phyloP scores from a whole-genome alignment of 2,113 vertebrate species.

The Hyaena hyaena region DNA sequence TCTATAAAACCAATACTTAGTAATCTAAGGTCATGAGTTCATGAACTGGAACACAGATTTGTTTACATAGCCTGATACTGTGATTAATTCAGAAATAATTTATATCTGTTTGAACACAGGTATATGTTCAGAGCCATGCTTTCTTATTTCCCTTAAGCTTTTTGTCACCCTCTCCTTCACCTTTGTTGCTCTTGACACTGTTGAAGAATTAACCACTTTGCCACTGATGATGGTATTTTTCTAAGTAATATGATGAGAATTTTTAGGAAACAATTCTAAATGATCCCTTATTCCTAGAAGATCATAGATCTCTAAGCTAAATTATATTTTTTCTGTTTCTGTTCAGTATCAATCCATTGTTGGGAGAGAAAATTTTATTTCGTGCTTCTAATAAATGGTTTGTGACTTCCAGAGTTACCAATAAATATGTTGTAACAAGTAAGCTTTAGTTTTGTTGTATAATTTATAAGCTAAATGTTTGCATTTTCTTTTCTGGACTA shows the following conservation, averaged over 20 bases:
- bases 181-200: slow-evolving; percentile 38
- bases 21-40: neutral
- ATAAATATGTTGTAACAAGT: slow-evolving; percentile 35
- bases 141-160: slow-evolving; percentile 26
- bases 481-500: slow-evolving; percentile 64
- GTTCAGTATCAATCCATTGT: neutral
- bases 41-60: neutral
- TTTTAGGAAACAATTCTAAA: slow-evolving; percentile 25
- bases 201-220: slow-evolving; percentile 21
- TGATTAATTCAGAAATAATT: slow-evolving; percentile 54
- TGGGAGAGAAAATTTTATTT: slow-evolving; percentile 33
- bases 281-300: neutral
- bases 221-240: neutral
- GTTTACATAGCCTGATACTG: neutral
- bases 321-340: slow-evolving; percentile 37
- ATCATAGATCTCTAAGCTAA: neutral
- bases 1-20: slow-evolving; percentile 7
- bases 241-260: neutral
- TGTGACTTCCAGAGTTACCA: neutral
- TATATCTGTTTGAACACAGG: slow-evolving; percentile 12
- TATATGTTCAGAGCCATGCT: neutral
- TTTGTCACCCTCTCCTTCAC: neutral
- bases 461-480: slow-evolving; percentile 55
- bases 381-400: neutral
- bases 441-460: slow-evolving; percentile 30